Percentiles rank a stretch among this genome's conserved stretches.
Evolutionary conservation across 2,797 vertebrate species (phyloP).

Genomic region (Acanthis flammea): DNA sequence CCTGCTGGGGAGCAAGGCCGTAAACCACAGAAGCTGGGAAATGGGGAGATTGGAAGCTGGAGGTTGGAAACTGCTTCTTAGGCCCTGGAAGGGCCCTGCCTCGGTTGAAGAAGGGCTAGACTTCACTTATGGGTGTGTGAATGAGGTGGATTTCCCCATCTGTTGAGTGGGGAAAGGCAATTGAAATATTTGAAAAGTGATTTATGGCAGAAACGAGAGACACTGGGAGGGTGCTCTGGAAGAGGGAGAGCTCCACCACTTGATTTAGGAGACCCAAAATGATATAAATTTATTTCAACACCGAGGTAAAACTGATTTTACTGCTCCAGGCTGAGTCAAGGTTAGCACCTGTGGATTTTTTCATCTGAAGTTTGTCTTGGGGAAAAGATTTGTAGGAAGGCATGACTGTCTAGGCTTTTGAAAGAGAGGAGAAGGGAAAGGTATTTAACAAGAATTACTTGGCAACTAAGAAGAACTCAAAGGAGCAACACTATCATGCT

Average conservation of each 20-base stretch:
- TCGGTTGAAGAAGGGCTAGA: accelerated
- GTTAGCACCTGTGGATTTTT: not conserved
- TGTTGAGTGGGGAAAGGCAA: not conserved
- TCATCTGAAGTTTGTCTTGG: not conserved
- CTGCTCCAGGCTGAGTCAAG: not conserved
- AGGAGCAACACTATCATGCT: not conserved
- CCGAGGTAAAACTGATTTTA: not conserved
- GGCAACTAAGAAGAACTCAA: not conserved
- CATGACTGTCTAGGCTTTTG: not conserved
- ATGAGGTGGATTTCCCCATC: not conserved
- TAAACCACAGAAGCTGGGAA: not conserved
- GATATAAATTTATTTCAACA: not conserved
- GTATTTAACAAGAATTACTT: not conserved
- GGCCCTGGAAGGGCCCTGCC: not conserved
- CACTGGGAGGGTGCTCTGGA: not conserved
- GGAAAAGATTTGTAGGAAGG: not conserved
- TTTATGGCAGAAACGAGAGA: not conserved
- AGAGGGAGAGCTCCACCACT: not conserved
- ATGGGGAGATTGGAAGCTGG: not conserved
- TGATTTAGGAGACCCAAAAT: not conserved
- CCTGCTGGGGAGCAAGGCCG: accelerated
- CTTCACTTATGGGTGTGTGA: not conserved
- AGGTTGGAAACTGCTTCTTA: not conserved
- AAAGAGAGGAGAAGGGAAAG: not conserved
- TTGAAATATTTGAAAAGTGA: not conserved